phyloP scores from a whole-genome alignment of 2,113 vertebrate species.

The Dromas ardeola region DNA sequence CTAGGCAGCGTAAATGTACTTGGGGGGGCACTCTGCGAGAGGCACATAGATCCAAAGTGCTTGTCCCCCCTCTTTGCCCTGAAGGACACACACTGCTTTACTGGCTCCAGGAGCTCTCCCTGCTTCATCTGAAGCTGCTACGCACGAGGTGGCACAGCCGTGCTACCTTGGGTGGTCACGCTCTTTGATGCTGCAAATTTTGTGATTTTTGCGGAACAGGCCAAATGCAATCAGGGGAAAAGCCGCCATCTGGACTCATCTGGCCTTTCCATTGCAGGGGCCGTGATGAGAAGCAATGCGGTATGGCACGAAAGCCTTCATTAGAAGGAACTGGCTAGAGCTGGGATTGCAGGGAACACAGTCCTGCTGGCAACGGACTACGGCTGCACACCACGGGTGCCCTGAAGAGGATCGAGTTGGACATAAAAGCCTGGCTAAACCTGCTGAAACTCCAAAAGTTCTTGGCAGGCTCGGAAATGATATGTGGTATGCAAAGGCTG shows the following conservation, averaged over 20 bases:
- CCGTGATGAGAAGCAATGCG: accelerated
- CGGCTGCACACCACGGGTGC: not conserved
- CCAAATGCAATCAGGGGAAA: not conserved
- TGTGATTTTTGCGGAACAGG: not conserved
- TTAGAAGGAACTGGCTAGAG: not conserved
- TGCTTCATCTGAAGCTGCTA: not conserved
- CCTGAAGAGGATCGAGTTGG: not conserved
- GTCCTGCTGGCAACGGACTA: not conserved
- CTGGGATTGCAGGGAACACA: not conserved
- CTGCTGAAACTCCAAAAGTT: not conserved
- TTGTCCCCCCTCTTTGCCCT: accelerated
- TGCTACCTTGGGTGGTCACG: accelerated
- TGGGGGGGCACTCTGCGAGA: not conserved
- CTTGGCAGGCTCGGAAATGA: not conserved
- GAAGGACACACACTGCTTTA: accelerated
- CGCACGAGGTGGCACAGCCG: not conserved
- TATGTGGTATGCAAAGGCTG: not conserved
- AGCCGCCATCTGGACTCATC: not conserved
- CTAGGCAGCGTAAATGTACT: accelerated
- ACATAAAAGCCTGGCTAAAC: not conserved
- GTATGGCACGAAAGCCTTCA: accelerated
- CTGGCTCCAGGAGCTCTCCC: not conserved
- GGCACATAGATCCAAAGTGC: not conserved
- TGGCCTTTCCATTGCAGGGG: not conserved
- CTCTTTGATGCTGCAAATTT: accelerated